Base-by-base conservation (phyloP, 2,888 invertebrate genomes). In the Notocelia uddmanniana region DNA sequence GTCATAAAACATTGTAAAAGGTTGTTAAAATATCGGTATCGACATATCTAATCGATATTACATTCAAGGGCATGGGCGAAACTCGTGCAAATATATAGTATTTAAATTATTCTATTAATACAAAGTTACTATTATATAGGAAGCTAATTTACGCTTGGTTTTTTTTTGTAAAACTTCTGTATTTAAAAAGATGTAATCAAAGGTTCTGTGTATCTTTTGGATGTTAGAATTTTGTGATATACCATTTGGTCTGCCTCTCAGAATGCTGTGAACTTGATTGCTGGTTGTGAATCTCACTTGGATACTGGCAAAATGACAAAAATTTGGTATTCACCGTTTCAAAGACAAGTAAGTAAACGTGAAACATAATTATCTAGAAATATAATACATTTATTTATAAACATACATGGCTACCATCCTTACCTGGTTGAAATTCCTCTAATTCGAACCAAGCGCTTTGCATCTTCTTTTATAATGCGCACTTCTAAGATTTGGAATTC, bases 321-420 rank as follows among this genome's bases (percentile, higher is more conserved):
- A 73, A 54, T 74, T 60, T 81, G 81, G 80, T 78, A 80, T n/a
- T 79, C 83, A 15, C 83, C 82, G 1, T 83, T 81, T 76, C 79
- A 80, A 37, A 82, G 79, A 76, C 83, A 83, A 77, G 83, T 82
- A 75, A 58, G 68, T 67, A 10, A 45, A 21, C 62, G 19, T 19
- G n/a, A n/a, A n/a, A 13, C 45, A 57, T 23, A 19, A 1, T 26
- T 5, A 3, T 26, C 26, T 26, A 5, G 5, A n/a, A n/a, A n/a
- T n/a, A n/a, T n/a, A n/a, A n/a, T n/a, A n/a, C n/a, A n/a, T n/a
- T n/a, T n/a, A n/a, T n/a, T n/a, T n/a, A n/a, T n/a, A n/a, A n/a
- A n/a, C n/a, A n/a, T n/a, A n/a, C n/a, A n/a, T n/a, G n/a, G n/a
- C n/a, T n/a, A n/a, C n/a, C n/a, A n/a, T n/a, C n/a, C n/a, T n/a